Conservation (phyloP, 2,113 vertebrate species). For the Emydocephalus ijimae region DNA sequence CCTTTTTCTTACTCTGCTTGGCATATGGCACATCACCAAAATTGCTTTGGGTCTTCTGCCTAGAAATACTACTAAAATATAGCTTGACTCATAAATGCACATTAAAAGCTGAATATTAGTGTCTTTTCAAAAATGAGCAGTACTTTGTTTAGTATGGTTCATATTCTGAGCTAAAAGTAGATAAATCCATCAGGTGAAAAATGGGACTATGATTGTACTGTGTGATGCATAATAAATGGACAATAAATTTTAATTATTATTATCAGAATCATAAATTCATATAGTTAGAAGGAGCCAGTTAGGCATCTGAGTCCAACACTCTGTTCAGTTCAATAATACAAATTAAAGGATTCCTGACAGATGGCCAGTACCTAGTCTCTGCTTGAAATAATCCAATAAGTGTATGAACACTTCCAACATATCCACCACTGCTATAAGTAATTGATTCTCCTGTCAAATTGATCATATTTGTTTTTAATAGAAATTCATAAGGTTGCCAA, state of each 20-base stretch:
- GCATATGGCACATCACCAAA: constrained; percentile 56
- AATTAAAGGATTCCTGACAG: background rate
- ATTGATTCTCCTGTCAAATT: background rate
- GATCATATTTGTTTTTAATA: background rate
- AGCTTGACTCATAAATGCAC: constrained; percentile 23
- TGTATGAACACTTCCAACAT: background rate
- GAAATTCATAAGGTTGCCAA: background rate
- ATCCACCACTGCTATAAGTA: background rate
- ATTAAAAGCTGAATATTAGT: constrained; percentile 23
- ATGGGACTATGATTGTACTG: constrained; percentile 10
- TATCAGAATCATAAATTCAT: background rate
- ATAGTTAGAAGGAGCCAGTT: background rate
- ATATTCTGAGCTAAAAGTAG: constrained; percentile 5
- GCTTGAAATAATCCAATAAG: background rate
- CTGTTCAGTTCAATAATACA: background rate
- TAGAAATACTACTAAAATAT: constrained; percentile 48
- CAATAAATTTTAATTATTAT: constrained; percentile 23
- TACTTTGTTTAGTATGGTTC: constrained; percentile 15
- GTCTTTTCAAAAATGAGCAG: constrained; percentile 41
- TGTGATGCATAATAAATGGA: background rate
- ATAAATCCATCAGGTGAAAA: constrained; percentile 31
- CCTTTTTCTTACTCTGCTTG: constrained; percentile 48
- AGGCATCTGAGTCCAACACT: background rate
- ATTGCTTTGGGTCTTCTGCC: constrained; percentile 34
- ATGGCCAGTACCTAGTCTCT: background rate